Evolutionary conservation across 2,797 vertebrate genomes (phyloP), one percentile per base, ranked within the genome.

Genomic region (Sardinella longiceps): DNA sequence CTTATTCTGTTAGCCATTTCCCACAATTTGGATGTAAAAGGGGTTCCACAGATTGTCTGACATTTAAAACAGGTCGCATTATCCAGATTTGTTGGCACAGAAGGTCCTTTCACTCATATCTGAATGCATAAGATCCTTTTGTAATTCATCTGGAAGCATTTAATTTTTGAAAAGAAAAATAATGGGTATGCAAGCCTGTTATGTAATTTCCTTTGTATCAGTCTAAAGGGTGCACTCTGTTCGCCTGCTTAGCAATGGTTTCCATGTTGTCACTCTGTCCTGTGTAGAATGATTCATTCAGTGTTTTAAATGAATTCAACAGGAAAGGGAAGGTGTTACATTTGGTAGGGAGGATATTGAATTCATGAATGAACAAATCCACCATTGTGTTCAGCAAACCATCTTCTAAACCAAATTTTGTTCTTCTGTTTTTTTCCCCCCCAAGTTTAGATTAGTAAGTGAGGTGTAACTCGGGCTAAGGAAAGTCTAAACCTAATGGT

Each of bases 121-220:
- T 39, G 37, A 37, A 77, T 43, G 15, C 37, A 39, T 23, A 74
- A 77, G 15, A 77, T 39, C 70, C 70, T 77, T 23, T 77, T 77
- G 85, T 80, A 82, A 77, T 23, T 51, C 84, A 39, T 80, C 85
- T 86, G 88, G 89, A 92, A 91, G 89, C 91, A 91, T 92, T 91
- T 90, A 87, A 87, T 87, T 87, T 87, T 88, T 83, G 6, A 84
- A 39, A 81, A 81, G 45, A 83, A 83, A 39, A 80, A 80, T 48
- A 84, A 30, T 77, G 37, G 70, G 70, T 77, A 85, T 33, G 33
- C 83, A 84, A 83, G 80, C 11, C 70, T 86, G 82, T 84, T 81
- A 86, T 85, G 80, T 37, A 58, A 60, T 85, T 37, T 15, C 43
- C 9, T 80, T 87, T 60, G 83, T 84, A 37, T 88, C 81, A 88